Conservation (phyloP, 2,113 vertebrate species). For the Drymodes brunneopygia region DNA sequence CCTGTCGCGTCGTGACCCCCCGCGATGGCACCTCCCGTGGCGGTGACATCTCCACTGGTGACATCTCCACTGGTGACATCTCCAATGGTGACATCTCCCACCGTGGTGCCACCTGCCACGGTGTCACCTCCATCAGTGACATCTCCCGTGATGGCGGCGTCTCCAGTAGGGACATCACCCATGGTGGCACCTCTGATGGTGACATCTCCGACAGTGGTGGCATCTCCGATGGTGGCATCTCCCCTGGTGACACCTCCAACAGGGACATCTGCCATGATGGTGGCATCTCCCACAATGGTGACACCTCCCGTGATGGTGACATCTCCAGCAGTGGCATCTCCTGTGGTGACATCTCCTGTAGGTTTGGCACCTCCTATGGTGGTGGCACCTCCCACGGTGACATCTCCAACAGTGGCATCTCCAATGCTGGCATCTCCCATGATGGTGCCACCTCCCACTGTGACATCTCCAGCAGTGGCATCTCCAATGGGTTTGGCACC, state of each 20-base stretch:
- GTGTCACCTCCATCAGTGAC: accelerated
- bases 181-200: too few relatives aligned
- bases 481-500: background rate
- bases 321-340: accelerated
- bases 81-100: accelerated
- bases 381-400: accelerated
- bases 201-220: accelerated
- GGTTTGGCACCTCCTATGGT: background rate
- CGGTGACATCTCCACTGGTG: accelerated
- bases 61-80: accelerated
- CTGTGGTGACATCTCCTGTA: accelerated
- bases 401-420: too few relatives aligned
- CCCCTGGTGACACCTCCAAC: accelerated
- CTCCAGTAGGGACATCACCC: background rate
- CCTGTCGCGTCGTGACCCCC: accelerated
- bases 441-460: background rate
- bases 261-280: accelerated
- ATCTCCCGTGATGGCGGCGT: accelerated
- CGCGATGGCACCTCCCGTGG: accelerated
- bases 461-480: background rate
- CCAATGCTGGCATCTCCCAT: too few relatives aligned
- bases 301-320: accelerated
- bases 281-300: background rate
- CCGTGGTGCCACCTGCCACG: background rate
- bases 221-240: background rate